Evolutionary conservation across 2,113 vertebrate species (phyloP).

Genomic region (Bostrychus sinensis): DNA sequence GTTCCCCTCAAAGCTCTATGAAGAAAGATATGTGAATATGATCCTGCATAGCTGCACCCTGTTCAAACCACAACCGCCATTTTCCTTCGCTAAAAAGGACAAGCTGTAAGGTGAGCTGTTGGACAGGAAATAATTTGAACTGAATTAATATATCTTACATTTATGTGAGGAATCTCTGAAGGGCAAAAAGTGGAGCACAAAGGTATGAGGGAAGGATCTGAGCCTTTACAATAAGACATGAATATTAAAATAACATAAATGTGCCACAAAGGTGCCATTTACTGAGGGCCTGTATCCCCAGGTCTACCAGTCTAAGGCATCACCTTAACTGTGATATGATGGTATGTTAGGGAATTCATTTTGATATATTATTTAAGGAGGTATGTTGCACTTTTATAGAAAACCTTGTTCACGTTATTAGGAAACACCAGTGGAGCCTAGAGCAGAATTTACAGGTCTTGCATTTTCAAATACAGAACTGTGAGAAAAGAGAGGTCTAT

Average conservation of each 20-base stretch:
- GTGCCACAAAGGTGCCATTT: constrained; percentile 47
- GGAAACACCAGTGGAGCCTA: neutral
- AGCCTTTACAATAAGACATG: constrained; percentile 56
- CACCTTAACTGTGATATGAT: constrained; percentile 14
- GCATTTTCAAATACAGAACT: constrained; percentile 8
- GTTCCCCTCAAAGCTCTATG: neutral
- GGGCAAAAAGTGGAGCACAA: constrained; percentile 54
- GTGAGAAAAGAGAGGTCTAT: too few species aligned
- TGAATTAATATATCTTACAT: constrained; percentile 63
- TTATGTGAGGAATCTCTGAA: constrained; percentile 53
- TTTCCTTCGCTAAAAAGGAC: constrained; percentile 69
- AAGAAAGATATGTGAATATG: neutral
- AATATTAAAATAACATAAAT: constrained; percentile 66
- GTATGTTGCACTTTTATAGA: constrained; percentile 15
- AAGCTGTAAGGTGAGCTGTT: constrained; percentile 60
- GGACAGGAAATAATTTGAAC: constrained; percentile 63
- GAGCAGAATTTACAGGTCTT: constrained; percentile 6
- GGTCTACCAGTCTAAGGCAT: constrained; percentile 15
- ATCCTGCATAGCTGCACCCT: constrained; percentile 30
- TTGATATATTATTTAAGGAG: constrained; percentile 31
- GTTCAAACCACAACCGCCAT: constrained; percentile 56
- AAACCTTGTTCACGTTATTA: neutral
- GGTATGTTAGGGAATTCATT: constrained; percentile 9
- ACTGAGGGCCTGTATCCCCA: constrained; percentile 37
- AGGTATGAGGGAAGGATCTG: constrained; percentile 25